Conservation (phyloP, 2,797 vertebrate species). For the Carduelis carduelis region DNA sequence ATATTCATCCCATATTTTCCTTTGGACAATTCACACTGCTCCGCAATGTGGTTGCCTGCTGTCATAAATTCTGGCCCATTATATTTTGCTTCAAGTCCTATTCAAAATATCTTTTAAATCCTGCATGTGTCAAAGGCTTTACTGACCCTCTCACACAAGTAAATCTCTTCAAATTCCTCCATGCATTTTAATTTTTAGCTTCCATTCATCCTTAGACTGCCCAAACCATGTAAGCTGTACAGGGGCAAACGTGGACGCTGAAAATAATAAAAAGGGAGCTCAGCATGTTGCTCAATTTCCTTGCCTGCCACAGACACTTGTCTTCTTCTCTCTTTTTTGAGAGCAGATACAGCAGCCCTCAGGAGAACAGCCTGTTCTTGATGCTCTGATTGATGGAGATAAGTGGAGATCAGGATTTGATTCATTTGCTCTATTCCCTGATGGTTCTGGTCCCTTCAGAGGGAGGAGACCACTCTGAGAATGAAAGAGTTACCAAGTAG, state of each 20-base stretch:
- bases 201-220: background rate
- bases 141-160: background rate
- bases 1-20: background rate
- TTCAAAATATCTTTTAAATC: background rate
- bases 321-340: background rate
- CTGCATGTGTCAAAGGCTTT: background rate
- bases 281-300: background rate
- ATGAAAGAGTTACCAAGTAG: background rate
- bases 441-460: background rate
- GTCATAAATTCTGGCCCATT: background rate
- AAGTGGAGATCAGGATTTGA: background rate
- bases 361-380: background rate
- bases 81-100: background rate
- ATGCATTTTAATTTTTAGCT: background rate
- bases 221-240: background rate
- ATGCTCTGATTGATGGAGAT: background rate
- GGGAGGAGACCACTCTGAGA: background rate
- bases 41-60: background rate
- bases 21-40: background rate
- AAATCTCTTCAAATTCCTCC: background rate
- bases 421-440: background rate
- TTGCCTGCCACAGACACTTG: background rate
- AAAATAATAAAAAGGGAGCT: background rate
- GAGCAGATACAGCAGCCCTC: background rate
- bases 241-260: background rate